These are phyloP conservation scores for Rhopalosiphum padi DNA, from an alignment of 1,140 invertebrate species.

Conservation along the genomic window DNA sequence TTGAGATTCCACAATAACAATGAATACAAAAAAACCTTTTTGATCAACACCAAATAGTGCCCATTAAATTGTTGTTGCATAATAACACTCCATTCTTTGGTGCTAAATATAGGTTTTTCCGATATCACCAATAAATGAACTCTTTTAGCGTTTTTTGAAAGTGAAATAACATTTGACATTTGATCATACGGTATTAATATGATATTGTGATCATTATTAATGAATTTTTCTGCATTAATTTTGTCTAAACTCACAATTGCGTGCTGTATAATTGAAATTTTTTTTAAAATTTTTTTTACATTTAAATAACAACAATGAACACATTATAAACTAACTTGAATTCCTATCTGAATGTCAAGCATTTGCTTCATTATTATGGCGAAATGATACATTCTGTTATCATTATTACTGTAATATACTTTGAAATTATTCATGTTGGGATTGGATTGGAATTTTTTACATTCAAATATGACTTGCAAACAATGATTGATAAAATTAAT, in stretches of 20 bases:
- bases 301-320: not conserved
- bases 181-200: not conserved
- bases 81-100: conserved; percentile 37
- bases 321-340: conserved; percentile 5
- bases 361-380: not conserved
- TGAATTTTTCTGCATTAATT: not conserved
- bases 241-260: not conserved
- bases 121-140: not conserved
- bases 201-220: not conserved
- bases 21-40: not conserved
- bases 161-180: not conserved
- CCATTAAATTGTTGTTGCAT: conserved; percentile 37
- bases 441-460: not conserved
- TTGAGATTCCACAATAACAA: not conserved
- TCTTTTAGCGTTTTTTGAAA: conserved; percentile 6
- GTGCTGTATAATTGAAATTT: not conserved
- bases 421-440: not conserved
- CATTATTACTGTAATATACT: not conserved
- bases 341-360: not conserved
- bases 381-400: not conserved
- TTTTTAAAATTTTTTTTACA: too few species aligned
- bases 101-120: not conserved
- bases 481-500: conserved; percentile 31
- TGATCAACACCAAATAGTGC: not conserved
- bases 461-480: conserved; percentile 28